Base-by-base conservation (phyloP, 92 coral and sea anemone species). In the Phenganax marumi region DNA sequence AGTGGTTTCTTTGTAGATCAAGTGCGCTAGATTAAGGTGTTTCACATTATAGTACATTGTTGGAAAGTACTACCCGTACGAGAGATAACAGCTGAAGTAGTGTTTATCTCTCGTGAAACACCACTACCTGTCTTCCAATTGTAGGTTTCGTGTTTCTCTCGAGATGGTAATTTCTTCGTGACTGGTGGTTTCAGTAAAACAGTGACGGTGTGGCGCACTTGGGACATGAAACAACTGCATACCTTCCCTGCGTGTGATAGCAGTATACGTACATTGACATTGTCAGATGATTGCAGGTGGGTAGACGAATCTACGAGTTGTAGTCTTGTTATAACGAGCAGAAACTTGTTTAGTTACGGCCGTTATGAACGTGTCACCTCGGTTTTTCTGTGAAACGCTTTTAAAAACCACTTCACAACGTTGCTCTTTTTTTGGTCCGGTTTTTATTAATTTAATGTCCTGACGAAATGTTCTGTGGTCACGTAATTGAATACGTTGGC, bases 131-230 rank as follows among this genome's bases (percentile, higher is more conserved):
- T 85, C 58, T 25, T 48, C 33, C 53, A 21, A 22, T 72, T 78
- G 0, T 85, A 95, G 98, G 93, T 97, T 12, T 10, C 91, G 8
- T 90, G 96, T 50, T 87, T 92, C 79, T 89, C 89, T 49, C 89
- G 87, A 65, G 97, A 95, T 65, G 98, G 98, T 12, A 86, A 91
- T 79, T 92, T 90, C 85, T 85, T 95, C 70, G 86, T 89, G 61
- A 91, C 97, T 56, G 98, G 98, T 33, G 98, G 98, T 23, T 95
- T 95, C 84, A 92, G 97, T 78, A 91, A 97, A 68, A 90, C 90
- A 69, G 90, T 95, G 63, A 88, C 91, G 58, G 91, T 95, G 73
- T 95, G 98, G 98, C 91, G 98, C 13, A 89, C 96, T 1, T 85
- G 91, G 58, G 98, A 95, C 86, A 86, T 95, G 85, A 78, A 87